Evolutionary conservation across 2,113 vertebrate species (phyloP).

Genomic region (Lamprologus speciosus): DNA sequence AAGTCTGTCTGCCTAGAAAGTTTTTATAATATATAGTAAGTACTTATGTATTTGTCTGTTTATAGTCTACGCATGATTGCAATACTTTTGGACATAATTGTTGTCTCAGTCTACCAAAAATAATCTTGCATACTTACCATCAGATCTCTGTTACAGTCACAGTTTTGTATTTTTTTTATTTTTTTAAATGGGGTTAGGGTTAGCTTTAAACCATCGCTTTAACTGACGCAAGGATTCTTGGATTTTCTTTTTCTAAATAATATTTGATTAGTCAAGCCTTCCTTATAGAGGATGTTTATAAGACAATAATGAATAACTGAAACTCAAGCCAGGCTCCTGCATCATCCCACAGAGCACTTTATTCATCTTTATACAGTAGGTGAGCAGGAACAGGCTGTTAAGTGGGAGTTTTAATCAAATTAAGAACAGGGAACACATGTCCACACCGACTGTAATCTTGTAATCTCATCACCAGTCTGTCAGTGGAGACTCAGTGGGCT

Average conservation of each 20-base stretch:
- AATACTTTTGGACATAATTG: background rate
- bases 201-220: background rate
- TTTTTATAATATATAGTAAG: background rate
- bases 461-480: conserved; percentile 52
- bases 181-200: background rate
- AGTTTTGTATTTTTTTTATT: background rate
- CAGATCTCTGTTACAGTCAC: background rate
- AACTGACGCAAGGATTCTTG: background rate
- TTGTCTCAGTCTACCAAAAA: background rate
- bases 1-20: background rate
- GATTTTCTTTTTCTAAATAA: background rate
- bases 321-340: background rate
- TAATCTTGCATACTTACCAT: background rate
- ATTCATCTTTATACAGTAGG: conserved; percentile 9
- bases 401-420: conserved; percentile 50
- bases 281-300: background rate
- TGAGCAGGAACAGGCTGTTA: background rate
- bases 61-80: background rate
- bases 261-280: background rate
- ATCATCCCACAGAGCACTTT: background rate
- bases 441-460: conserved; percentile 29
- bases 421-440: conserved; percentile 28
- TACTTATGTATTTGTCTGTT: background rate
- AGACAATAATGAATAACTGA: background rate
- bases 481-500: background rate